Conservation (phyloP, 2,797 vertebrate species). For the Acridotheres tristis region DNA sequence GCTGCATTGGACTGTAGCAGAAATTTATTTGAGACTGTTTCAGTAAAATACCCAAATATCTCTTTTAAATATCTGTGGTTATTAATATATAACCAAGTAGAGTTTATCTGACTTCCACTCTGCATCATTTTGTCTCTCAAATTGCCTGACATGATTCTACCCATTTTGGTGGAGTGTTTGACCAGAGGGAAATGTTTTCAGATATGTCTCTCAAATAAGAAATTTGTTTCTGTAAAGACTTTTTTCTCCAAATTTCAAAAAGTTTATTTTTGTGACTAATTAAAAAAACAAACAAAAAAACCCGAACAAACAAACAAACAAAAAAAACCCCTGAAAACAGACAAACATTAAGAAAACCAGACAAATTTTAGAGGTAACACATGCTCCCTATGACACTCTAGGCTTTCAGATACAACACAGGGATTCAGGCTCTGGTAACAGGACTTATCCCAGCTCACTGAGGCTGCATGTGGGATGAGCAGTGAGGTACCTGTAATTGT, state of each 20-base stretch:
- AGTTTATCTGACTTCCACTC: not conserved
- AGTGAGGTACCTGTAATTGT: not conserved
- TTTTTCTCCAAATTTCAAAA: conserved; percentile 76
- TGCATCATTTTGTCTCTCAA: not conserved
- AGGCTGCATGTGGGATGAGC: not conserved
- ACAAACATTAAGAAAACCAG: conserved; percentile 64
- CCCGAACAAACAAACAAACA: too few relatives aligned
- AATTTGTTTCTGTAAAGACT: not conserved
- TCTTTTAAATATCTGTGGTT: not conserved
- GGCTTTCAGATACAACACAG: not conserved
- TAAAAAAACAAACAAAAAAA: conserved; percentile 13
- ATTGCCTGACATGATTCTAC: not conserved
- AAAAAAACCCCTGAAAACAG: not conserved
- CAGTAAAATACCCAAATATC: not conserved
- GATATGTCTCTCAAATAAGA: not conserved
- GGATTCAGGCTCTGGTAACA: conserved; percentile 8
- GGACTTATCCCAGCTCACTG: not conserved
- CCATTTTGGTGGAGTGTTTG: not conserved
- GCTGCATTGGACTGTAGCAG: not conserved
- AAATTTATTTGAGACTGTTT: not conserved
- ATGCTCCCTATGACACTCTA: not conserved
- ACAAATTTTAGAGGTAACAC: conserved; percentile 62
- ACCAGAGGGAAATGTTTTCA: not conserved
- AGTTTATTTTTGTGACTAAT: conserved; percentile 77
- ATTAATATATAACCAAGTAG: not conserved